phyloP scores from a whole-genome alignment of 2,113 vertebrate genomes.

The Microcebus lehilahytsara region DNA sequence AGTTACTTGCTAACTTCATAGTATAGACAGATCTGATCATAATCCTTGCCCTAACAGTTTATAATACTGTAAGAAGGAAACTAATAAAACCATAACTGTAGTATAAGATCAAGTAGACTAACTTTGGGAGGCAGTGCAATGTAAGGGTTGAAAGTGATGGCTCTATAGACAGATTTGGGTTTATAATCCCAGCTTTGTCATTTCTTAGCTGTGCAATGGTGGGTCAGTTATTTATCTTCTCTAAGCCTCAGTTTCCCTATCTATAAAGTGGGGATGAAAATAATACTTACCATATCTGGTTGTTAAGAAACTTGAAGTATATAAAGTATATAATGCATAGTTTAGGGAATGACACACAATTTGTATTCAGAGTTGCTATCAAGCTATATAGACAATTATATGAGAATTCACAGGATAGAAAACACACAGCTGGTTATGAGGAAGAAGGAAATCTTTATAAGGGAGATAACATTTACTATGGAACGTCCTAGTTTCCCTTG shows the following conservation, averaged over 20 bases:
- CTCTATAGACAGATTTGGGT: not conserved
- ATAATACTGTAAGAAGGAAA: not conserved
- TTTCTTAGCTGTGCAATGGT: not conserved
- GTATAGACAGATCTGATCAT: not conserved
- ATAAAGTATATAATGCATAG: not conserved
- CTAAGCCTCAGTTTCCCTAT: not conserved
- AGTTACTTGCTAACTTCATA: not conserved
- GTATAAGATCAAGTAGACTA: not conserved
- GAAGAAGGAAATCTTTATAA: not conserved
- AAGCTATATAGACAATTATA: not conserved
- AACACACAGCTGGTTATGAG: not conserved
- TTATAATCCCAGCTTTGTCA: not conserved
- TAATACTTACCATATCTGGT: not conserved
- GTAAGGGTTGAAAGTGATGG: not conserved
- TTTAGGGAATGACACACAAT: not conserved
- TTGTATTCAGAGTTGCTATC: not conserved
- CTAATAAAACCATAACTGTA: not conserved
- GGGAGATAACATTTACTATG: not conserved
- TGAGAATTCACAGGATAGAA: not conserved
- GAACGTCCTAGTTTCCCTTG: not conserved
- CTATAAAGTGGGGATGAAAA: not conserved
- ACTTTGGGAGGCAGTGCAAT: not conserved
- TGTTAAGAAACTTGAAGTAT: not conserved
- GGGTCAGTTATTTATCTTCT: not conserved
- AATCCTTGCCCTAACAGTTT: not conserved